Conservation (phyloP, 53 echinoderm and acorn worm species). For the Paelopatides confundens region DNA sequence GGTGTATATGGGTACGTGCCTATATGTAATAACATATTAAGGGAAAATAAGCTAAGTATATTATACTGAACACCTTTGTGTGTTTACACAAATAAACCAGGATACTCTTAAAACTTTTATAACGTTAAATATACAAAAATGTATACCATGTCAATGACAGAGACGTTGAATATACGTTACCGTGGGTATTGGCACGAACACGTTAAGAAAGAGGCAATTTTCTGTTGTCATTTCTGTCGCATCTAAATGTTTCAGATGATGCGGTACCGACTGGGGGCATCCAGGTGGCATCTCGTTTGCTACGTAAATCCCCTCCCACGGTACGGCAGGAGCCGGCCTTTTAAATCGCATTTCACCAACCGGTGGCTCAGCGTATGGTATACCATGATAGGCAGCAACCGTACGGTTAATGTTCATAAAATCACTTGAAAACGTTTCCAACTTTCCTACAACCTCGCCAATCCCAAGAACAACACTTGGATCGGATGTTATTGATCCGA, state of each 20-base stretch:
- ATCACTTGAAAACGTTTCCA: constrained; percentile 15
- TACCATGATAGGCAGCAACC: constrained; percentile 75
- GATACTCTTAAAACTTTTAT: no score
- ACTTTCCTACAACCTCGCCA: constrained; percentile 5
- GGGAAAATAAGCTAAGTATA: no score
- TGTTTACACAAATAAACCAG: no score
- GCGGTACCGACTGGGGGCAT: constrained; percentile 72
- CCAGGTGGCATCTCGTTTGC: constrained; percentile 67
- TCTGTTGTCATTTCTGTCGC: constrained; percentile 84
- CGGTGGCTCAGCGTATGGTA: constrained; percentile 87
- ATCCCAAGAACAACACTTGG: background rate
- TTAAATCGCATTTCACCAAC: constrained; percentile 71
- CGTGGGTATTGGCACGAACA: constrained; percentile 65
- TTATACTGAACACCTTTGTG: no score
- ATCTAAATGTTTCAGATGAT: constrained; percentile 50
- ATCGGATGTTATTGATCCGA: background rate
- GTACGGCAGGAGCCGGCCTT: constrained; percentile 52
- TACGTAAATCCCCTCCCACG: constrained; percentile 66
- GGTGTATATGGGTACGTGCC: no score
- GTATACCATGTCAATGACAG: no score
- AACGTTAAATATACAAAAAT: no score
- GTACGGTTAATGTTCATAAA: constrained; percentile 12
- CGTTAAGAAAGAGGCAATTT: constrained; percentile 83
- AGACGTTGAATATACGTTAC: background rate
- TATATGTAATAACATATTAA: no score